phyloP scores from a whole-genome alignment of 2,888 invertebrate species.

The Nipponacmea schrenckii region DNA sequence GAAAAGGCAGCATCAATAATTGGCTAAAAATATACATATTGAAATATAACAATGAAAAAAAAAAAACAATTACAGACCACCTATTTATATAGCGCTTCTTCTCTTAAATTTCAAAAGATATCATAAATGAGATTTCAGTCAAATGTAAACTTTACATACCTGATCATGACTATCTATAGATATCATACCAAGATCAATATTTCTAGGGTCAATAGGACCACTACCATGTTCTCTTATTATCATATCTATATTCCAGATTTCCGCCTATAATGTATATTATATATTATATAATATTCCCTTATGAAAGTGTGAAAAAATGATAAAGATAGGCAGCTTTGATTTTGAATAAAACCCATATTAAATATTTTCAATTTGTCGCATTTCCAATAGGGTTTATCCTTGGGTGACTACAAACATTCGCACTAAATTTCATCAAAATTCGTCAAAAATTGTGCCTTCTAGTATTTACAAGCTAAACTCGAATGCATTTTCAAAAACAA shows the following conservation, averaged over 20 bases:
- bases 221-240: constrained; percentile 77
- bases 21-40: constrained; percentile 64
- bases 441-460: too few relatives aligned
- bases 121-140: too few relatives aligned
- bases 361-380: too few relatives aligned
- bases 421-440: too few relatives aligned
- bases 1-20: constrained; percentile 90
- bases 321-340: too few relatives aligned
- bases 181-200: constrained; percentile 54
- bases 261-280: constrained; percentile 64
- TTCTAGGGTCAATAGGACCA: constrained; percentile 51
- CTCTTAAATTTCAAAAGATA: too few relatives aligned
- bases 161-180: constrained; percentile 25
- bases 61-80: neutral
- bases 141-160: neutral
- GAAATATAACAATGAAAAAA: neutral
- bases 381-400: too few relatives aligned
- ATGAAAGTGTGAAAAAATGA: too few relatives aligned
- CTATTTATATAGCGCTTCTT: neutral
- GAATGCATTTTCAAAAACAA: too few relatives aligned
- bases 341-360: neutral
- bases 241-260: constrained; percentile 79
- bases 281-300: neutral
- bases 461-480: too few relatives aligned
- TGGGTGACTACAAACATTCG: too few relatives aligned